Evolutionary conservation across 2,797 vertebrate species (phyloP).

Genomic region (Choloepus didactylus): DNA sequence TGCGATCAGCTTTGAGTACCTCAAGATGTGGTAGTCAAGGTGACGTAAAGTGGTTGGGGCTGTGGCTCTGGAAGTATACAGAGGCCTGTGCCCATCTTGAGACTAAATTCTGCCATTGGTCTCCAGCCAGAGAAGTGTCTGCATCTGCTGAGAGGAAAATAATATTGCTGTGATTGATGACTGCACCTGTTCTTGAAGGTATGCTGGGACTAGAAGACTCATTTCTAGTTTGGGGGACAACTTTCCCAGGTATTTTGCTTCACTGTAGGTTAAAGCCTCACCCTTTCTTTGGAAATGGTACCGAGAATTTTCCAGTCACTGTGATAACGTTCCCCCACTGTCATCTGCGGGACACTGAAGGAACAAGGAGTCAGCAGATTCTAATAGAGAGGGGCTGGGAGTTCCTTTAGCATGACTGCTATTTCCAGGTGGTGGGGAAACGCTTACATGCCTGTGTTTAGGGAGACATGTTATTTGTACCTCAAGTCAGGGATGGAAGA

Average conservation of each 20-base stretch:
- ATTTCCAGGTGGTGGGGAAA: neutral
- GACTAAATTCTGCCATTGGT: neutral
- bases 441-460: neutral
- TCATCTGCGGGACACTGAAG: neutral
- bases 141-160: slow-evolving; percentile 12
- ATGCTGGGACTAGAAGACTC: neutral
- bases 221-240: neutral
- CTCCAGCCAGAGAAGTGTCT: neutral
- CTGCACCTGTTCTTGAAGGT: neutral
- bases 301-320: neutral
- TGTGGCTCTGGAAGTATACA: slow-evolving; percentile 26
- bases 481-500: neutral
- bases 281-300: neutral
- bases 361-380: neutral
- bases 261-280: neutral
- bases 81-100: neutral
- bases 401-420: neutral
- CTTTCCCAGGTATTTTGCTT: neutral
- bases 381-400: neutral
- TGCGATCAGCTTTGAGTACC: neutral
- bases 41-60: neutral
- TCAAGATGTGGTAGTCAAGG: neutral
- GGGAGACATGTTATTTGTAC: neutral
- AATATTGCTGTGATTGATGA: neutral
- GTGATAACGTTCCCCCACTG: neutral